Base-by-base conservation (phyloP, 2,888 invertebrate genomes). In the Theretra japonica region DNA sequence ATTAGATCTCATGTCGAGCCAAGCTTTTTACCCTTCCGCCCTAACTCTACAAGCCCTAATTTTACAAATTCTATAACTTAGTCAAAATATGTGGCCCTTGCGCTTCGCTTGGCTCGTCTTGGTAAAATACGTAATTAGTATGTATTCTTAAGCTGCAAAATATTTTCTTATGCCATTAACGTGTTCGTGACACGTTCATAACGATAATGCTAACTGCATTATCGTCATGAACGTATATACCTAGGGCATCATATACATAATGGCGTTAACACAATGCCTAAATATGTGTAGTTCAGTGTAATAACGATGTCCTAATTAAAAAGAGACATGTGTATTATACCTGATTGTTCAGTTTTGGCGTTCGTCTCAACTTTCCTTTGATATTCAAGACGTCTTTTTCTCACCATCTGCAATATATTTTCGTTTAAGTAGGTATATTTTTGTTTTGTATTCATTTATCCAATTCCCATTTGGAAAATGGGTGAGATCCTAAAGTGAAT, bases 361-460 rank as follows among this genome's bases (percentile, higher is more conserved):
- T 73, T 78, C 3, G 72, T 77, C 4, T 21, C 70, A 74, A 87
- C 88, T 56, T 80, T 85, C n/a, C 73, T 82, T 75, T 90, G 85
- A 73, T 90, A 88, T 76, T 91, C 88, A 41, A 79, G 56, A 17
- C 91, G 87, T 73, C 84, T 87, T 75, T 90, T 92, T 75, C 85
- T 86, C 25, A 93, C 92, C 4, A 92, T 91, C 92, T 92, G 78
- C 48, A 84, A 86, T 56, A 75, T 25, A 33, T 41, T 57, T n/a
- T 15, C 8, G 28, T 21, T 21, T 33, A 30, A 25, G 28, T 33
- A 30, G 19, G 28, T 56, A 69, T 21, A 19, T 56, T 4, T n/a
- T 5, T 56, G 41, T 41, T 41, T 11, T 41, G 11, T 11, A 41
- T 41, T 41, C 11, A 41, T 8, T 41, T 41, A 41, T 41, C 15